Evolutionary conservation across 2,888 invertebrate genomes (phyloP), one percentile per base, ranked within the genome.

Genomic region (Cacoxenus indagator): DNA sequence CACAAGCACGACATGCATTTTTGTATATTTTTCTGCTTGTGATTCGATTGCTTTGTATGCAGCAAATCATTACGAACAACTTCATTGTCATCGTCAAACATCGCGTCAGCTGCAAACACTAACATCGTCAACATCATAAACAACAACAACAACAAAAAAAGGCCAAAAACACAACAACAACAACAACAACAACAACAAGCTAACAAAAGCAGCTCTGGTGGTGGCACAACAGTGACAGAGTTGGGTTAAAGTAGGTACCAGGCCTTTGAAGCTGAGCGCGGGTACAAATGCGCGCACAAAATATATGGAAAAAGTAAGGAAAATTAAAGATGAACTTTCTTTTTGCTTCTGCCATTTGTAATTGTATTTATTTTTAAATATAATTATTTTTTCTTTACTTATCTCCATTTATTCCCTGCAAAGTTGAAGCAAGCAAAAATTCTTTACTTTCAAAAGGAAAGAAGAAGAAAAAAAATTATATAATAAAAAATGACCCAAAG

Each of bases 121-220:
- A 57, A 17, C 8, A 57, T 29, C 29, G 29, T n/a, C 27, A 37
- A 37, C 14, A 14, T 37, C 37, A 37, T 5, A 37, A 37, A 37
- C 37, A 37, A 37, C 37, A 37, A 37, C 37, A 37, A 31, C n/a
- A n/a, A n/a, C n/a, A n/a, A n/a, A n/a, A n/a, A 48, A 48, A 17
- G 29, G 59, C 29, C 76, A 70, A n/a, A n/a, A 67, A 72, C 67
- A 5, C 73, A 72, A 69, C 69, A 67, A 6, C 65, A 57, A 2
- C 68, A 46, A 4, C 73, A 69, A 27, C 67, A 62, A 9, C 70
- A 69, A 8, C 48, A 57, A 22, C 31, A 43, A 48, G 5, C n/a
- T n/a, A 31, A 66, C 46, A 24, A 37, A 24, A 62, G 61, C 61
- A 62, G 45, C 45, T 62, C 61, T 43, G 45, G 61, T 43, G 45